phyloP scores from a whole-genome alignment of 2,797 vertebrate species.

The Chromobotia macracanthus region DNA sequence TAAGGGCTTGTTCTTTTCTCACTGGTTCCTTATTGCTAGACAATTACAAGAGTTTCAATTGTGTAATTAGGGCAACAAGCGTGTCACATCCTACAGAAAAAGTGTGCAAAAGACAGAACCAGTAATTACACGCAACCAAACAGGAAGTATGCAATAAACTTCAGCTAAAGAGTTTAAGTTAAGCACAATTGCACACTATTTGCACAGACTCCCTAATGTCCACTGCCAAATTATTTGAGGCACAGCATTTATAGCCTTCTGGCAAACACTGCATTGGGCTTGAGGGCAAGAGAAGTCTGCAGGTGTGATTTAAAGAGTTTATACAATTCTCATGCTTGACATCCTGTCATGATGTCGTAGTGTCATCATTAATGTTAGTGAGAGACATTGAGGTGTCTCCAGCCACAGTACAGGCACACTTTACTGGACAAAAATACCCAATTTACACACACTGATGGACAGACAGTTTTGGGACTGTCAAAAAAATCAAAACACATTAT shows the following conservation, averaged over 20 bases:
- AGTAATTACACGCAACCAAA: neutral
- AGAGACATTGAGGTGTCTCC: conserved; percentile 27
- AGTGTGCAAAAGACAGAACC: conserved; percentile 1
- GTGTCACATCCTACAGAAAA: conserved; percentile 14
- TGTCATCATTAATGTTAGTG: conserved; percentile 41
- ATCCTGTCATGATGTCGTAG: conserved; percentile 4
- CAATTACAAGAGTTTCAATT: conserved; percentile 6
- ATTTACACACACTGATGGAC: conserved; percentile 37
- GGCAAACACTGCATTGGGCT: conserved; percentile 31
- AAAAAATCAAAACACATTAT: conserved; percentile 40
- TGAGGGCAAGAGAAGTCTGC: conserved; percentile 11
- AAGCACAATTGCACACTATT: conserved; percentile 16
- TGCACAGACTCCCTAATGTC: conserved; percentile 24
- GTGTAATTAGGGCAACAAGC: conserved; percentile 20
- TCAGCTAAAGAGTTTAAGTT: neutral
- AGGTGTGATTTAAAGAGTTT: conserved; percentile 16
- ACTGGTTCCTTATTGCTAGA: conserved; percentile 2
- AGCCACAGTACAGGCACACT: conserved; percentile 27
- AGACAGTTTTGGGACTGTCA: conserved; percentile 27
- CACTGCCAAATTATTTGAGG: conserved; percentile 22
- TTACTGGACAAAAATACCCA: conserved; percentile 51
- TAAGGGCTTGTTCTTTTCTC: neutral
- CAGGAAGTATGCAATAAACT: neutral
- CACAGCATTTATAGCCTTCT: conserved; percentile 21
- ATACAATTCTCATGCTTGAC: conserved; percentile 41